phyloP scores from a whole-genome alignment of 2,113 vertebrate species.

The Datnioides undecimradiatus region DNA sequence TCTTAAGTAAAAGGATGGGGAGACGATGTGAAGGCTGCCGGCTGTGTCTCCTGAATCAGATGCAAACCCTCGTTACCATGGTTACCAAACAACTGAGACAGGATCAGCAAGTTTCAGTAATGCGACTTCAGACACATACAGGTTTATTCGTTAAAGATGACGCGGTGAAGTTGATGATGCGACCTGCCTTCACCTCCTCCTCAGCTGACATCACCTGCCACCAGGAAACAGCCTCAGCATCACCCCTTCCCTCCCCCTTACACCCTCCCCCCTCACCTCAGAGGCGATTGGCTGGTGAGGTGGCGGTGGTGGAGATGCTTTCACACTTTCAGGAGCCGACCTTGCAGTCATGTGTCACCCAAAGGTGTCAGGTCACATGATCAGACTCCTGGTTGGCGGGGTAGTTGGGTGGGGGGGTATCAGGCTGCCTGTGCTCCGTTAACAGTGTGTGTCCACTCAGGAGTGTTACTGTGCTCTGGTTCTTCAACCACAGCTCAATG shows the following conservation, averaged over 20 bases:
- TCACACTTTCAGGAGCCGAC: not conserved
- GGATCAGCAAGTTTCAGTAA: too few relatives aligned
- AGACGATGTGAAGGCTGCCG: too few relatives aligned
- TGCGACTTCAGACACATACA: too few relatives aligned
- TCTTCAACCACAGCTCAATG: not conserved
- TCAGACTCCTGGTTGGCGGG: not conserved
- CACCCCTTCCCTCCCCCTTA: not conserved
- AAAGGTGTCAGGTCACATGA: conserved; percentile 23
- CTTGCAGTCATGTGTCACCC: conserved; percentile 18
- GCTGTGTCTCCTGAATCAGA: too few relatives aligned
- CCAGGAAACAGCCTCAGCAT: not conserved
- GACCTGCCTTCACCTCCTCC: not conserved
- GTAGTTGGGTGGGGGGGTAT: not conserved
- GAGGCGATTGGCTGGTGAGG: not conserved
- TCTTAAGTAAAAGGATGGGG: too few relatives aligned
- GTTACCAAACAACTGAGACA: too few relatives aligned
- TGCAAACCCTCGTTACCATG: too few relatives aligned
- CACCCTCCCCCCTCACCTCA: not conserved
- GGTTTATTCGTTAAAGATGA: too few relatives aligned
- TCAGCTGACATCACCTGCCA: not conserved
- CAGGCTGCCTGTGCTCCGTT: conserved; percentile 5
- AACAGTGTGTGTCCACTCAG: conserved; percentile 5
- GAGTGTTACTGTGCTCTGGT: not conserved
- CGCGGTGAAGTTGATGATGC: too few relatives aligned
- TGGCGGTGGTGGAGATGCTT: not conserved